Base-by-base conservation (phyloP, 1,140 invertebrate species). In the Papilio polyxenes region DNA sequence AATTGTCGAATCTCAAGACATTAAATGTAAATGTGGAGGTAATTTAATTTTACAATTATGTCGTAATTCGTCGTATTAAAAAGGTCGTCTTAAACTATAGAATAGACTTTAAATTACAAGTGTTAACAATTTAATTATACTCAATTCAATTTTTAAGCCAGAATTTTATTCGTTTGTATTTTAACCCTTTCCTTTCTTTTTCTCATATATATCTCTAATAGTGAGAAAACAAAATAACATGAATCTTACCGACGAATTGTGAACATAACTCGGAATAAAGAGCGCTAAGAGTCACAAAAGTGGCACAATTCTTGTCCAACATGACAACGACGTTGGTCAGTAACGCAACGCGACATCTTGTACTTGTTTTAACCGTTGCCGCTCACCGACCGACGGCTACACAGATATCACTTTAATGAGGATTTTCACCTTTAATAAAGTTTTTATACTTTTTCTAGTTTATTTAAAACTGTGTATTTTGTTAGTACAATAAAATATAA, bases 341-440 rank as follows among this genome's bases (percentile, higher is more conserved):
- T 37, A 72, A 72, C 65, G 62, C 23, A 65, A 65, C 11, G 62
- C 20, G 31, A 72, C 65, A 72, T 65, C 62, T 31, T 72, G 65
- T 72, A 72, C 65, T 72, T 37, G 65, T 72, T 72, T 72, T 72
- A 72, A 72, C 65, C 65, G 65, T 72, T 72, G 65, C 37, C 31
- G 11, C 59, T 9, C n/a, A 20, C 8, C 15, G 17, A 17, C 56
- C 40, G 40, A 44, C 31, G 65, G 65, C 31, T 8, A 31, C 23
- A 72, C 13, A 72, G 62, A 31, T 65, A 65, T 31, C 10, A 2
- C 31, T 69, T 72, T 72, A 72, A 72, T 72, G 65, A 72, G 65
- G 31, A 72, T 72, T 72, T 56, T 56, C 83, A 80, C 83, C 78
- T 82, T 83, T 76, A 72, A 72, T 40, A 80, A 23, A 37, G 31